Percentiles rank a stretch among this genome's conserved stretches.
phyloP scores from a whole-genome alignment of 2,797 vertebrate species.

The Sarcoramphus papa region DNA sequence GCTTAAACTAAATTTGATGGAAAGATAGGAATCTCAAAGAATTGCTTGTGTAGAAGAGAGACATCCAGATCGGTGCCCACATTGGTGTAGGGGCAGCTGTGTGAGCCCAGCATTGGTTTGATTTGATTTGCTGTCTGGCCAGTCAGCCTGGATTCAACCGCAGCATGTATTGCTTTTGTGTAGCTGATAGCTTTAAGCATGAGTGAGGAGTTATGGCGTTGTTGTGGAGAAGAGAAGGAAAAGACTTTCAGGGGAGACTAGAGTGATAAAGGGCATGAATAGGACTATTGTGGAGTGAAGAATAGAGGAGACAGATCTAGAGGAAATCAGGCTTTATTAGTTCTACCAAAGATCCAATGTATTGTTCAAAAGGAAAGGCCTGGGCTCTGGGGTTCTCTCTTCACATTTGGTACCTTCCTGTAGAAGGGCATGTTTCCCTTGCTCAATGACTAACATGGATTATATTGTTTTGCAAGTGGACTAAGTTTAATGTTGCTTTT shows the following conservation, averaged over 20 bases:
- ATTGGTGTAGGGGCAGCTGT: neutral
- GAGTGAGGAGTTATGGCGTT: neutral
- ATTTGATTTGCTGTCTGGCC: neutral
- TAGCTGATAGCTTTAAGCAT: neutral
- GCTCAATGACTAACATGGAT: neutral
- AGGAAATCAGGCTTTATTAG: neutral
- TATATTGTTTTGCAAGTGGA: neutral
- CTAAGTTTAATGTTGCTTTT: neutral
- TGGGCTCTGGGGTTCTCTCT: neutral
- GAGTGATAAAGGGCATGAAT: neutral
- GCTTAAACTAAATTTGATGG: neutral
- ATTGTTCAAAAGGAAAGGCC: neutral
- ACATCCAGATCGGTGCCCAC: neutral
- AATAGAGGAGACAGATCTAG: neutral
- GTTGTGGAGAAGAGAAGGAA: neutral
- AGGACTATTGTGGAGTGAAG: neutral
- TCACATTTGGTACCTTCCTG: neutral
- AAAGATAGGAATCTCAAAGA: neutral
- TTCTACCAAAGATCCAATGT: neutral
- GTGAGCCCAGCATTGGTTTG: neutral
- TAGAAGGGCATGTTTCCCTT: neutral
- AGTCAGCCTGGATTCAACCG: neutral
- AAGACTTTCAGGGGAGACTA: neutral
- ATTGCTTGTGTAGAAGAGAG: neutral
- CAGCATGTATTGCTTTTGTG: too few relatives aligned